A percentile compares a stretch with the other conserved stretches of the same genome.
Conservation (phyloP, 2,113 vertebrate genomes). For the Nipponia nippon region DNA sequence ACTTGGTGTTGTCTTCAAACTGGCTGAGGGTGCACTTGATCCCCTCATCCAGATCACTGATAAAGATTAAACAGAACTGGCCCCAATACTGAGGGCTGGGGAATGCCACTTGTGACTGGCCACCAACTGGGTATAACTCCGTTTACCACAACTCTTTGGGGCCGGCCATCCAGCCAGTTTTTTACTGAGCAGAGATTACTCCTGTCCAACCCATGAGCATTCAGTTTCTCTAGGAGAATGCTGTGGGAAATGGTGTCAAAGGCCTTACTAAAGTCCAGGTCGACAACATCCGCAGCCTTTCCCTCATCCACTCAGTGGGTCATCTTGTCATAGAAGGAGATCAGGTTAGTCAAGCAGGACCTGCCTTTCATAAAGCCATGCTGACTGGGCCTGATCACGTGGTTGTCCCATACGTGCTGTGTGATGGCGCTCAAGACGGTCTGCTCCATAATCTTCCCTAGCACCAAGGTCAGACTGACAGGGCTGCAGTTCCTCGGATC, state of each 20-base stretch:
- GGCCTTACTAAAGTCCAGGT: not conserved
- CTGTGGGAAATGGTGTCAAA: not conserved
- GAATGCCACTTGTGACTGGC: too few relatives aligned
- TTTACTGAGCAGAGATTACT: rapidly evolving
- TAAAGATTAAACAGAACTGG: too few relatives aligned
- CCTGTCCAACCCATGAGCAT: not conserved
- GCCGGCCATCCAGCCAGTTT: not conserved
- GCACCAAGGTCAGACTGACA: rapidly evolving
- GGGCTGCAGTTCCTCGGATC: not conserved
- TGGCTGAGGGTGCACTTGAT: too few relatives aligned
- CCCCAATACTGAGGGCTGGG: too few relatives aligned
- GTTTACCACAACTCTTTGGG: too few relatives aligned
- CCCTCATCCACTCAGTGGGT: not conserved
- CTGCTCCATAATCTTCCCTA: not conserved
- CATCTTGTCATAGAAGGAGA: not conserved
- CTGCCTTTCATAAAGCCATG: not conserved
- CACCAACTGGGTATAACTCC: rapidly evolving
- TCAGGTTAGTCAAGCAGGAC: not conserved
- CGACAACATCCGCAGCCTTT: not conserved
- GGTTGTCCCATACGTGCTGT: rapidly evolving
- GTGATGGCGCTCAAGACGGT: not conserved
- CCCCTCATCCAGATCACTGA: too few relatives aligned
- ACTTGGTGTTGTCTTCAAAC: too few relatives aligned
- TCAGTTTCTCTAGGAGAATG: not conserved
- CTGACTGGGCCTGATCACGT: not conserved